A percentile compares a stretch with the other conserved stretches of the same genome.
These are phyloP conservation scores for Eretmochelys imbricata DNA, from an alignment of 2,113 vertebrate species.

Conservation along the genomic window DNA sequence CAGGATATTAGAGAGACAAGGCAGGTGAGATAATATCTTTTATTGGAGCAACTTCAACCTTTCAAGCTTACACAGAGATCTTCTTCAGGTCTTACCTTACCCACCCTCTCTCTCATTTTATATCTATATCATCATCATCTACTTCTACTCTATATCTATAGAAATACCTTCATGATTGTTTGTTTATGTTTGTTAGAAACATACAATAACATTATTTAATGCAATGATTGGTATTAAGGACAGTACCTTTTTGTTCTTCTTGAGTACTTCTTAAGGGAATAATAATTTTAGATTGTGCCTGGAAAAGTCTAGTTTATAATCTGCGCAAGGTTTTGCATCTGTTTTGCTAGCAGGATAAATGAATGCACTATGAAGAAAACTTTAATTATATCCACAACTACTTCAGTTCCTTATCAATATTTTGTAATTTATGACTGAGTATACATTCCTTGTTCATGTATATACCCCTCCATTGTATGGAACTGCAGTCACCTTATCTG, in stretches of 20 bases:
- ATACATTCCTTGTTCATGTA: neutral
- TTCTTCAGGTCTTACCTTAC: too few species aligned
- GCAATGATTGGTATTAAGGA: neutral
- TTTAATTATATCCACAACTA: neutral
- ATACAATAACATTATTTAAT: neutral
- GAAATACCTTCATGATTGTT: neutral
- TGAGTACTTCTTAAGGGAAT: neutral
- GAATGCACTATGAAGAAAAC: neutral
- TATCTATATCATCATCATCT: too few species aligned
- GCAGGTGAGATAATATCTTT: too few species aligned
- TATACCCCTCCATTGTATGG: neutral
- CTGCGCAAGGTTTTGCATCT: neutral
- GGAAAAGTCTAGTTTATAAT: neutral
- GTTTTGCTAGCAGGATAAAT: neutral
- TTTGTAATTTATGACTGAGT: neutral
- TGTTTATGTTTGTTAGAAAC: conserved; percentile 3
- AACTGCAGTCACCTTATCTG: neutral
- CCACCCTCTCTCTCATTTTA: too few species aligned
- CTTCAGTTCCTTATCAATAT: neutral
- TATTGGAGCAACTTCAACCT: too few species aligned
- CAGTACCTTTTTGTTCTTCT: neutral
- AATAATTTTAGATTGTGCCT: neutral
- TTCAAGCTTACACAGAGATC: too few species aligned
- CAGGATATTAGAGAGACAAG: too few species aligned
- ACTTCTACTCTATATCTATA: too few species aligned